Base-by-base conservation (phyloP, 2,888 invertebrate genomes). In the Dicroscelio sp. region DNA sequence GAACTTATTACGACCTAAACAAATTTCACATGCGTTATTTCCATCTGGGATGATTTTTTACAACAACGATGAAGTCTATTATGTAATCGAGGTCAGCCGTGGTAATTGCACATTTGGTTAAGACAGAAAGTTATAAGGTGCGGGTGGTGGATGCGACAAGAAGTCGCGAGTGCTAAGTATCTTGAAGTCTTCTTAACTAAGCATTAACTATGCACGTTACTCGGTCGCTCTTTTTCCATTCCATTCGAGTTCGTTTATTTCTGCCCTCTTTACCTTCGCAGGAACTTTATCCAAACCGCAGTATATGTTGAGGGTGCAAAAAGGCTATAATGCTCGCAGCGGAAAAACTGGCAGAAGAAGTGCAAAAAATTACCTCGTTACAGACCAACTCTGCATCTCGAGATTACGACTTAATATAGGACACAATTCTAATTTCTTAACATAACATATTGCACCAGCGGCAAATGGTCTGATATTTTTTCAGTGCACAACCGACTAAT, bases 131-230 rank as follows among this genome's bases (percentile, higher is more conserved):
- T 90, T 88, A 73, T 79, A 85, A 69, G 82, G 85, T 71, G 85
- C 52, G 76, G 60, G 60, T 67, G 65, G 76, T 80, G 82, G 48
- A 80, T 73, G 60, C 76, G 84, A 86, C 88, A 88, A 85, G 88
- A 88, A 91, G 82, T 80, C 78, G 71, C 73, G 63, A 67, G 55
- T 88, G 83, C 73, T 88, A 88, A 91, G 90, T 88, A 85, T 65
- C 80, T 76, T 43, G 35, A 91, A 91, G 88, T 88, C 88, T 82
- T 71, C 88, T 86, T 86, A 88, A 86, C 90, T 76, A 82, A 76
- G 87, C 86, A 87, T 87, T 90, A 90, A 90, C 90, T 87, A 85
- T 90, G 87, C 85, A 71, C 63, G 71, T 86, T 83, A 48, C 58
- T 86, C 83, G 30, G 63, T 90, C 78, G 38, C 83, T 71, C 79